Base-by-base conservation (phyloP, 2,888 invertebrate species). In the Scaptomyza cyrtandrae region DNA sequence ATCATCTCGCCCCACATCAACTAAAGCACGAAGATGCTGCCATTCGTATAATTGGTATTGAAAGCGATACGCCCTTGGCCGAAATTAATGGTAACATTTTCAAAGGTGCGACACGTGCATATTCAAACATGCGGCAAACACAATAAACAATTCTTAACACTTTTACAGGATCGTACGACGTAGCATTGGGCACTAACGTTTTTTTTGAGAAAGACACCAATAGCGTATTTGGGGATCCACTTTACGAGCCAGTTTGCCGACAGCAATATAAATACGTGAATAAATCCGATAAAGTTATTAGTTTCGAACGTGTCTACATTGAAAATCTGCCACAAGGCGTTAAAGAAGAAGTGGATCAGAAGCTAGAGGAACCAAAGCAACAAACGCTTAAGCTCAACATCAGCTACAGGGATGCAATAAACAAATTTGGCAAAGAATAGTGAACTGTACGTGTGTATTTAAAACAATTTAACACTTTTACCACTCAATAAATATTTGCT, bases 181-280 rank as follows among this genome's bases (percentile, higher is more conserved):
- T 94, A 88, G 93, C 94, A 9, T 90, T 95, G 66, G 96, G 96
- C 19, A 96, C 96, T 14, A 94, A 95, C 75, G 92, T 96, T 89
- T 95, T 96, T 89, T 96, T 96, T 89, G 94, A 95, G 88, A 94
- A 94, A 80, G 94, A 94, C 69, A 91, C 93, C 33, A 91, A 93
- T 41, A 92, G 74, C 6, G 81, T 90, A 44, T 82, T 91, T 19
- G 78, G 82, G 7, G 94, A 94, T 89, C 92, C 93, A 11, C 88
- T 94, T 46, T 94, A 93, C 89, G 94, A 95, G 78, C 93, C 93
- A 62, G 90, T 93, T 10, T 93, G 95, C 37, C 93, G 93, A 33
- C 93, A 93, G 73, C 92, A 91, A 73, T 91, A 95, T 19, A 94
- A 94, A 87, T 95, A 94, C 89, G 75, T 94, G 7, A 93, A 93